These are phyloP conservation scores for Drosophila paramelanica DNA, from an alignment of 2,888 invertebrate genomes.

Conservation along the genomic window DNA sequence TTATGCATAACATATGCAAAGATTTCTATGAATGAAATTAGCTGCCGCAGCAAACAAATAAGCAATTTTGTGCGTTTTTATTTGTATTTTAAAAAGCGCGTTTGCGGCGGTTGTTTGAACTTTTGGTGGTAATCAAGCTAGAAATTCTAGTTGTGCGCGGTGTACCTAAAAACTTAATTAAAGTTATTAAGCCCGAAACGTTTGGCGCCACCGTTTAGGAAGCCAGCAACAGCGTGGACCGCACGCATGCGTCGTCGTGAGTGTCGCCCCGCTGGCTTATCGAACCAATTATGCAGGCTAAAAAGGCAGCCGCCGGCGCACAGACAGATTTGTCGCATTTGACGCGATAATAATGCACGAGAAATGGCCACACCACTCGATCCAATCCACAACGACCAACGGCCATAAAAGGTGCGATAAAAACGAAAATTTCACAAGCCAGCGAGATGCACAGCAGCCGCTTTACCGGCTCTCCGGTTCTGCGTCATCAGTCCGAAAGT, in stretches of 20 bases:
- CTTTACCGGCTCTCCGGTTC: slow-evolving; percentile 1
- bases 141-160: slow-evolving; percentile 21
- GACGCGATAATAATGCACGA: slow-evolving; percentile 73
- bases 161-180: slow-evolving; percentile 70
- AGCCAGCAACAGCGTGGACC: slow-evolving; percentile 50
- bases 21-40: slow-evolving; percentile 72
- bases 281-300: slow-evolving; percentile 73
- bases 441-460: slow-evolving; percentile 43
- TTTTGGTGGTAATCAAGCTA: slow-evolving; percentile 10
- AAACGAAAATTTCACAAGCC: slow-evolving; percentile 78
- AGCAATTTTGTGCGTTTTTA: slow-evolving; percentile 8
- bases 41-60: slow-evolving; percentile 15
- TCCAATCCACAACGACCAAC: slow-evolving; percentile 29
- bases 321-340: slow-evolving; percentile 79
- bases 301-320: slow-evolving; percentile 67
- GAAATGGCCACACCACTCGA: slow-evolving; percentile 61
- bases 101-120: slow-evolving; percentile 32
- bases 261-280: slow-evolving; percentile 61
- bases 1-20: slow-evolving; percentile 55
- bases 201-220: slow-evolving; percentile 73
- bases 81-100: slow-evolving; percentile 3
- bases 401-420: slow-evolving; percentile 80
- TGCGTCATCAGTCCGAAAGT: slow-evolving; percentile 54
- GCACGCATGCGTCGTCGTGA: slow-evolving; percentile 55
- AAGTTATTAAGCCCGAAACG: slow-evolving; percentile 68